Evolutionary conservation across 2,113 vertebrate genomes (phyloP).

Genomic region (Pelodiscus sinensis): DNA sequence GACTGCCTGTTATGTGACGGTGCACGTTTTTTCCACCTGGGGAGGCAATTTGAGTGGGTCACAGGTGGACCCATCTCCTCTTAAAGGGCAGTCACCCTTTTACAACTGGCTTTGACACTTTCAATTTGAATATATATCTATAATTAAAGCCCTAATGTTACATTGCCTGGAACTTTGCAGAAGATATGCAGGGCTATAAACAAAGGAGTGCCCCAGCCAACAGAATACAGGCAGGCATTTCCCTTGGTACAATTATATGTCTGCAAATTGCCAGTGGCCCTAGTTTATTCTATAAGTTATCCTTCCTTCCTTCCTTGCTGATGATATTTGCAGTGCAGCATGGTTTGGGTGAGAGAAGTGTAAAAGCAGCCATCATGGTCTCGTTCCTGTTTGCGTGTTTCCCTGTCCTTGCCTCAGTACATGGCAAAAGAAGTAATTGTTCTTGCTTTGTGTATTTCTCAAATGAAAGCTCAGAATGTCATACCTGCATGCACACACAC

Average conservation of each 20-base stretch:
- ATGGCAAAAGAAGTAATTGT: neutral
- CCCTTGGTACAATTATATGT: neutral
- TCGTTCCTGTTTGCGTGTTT: neutral
- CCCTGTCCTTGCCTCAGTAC: neutral
- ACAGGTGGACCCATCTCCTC: neutral
- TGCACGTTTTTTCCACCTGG: neutral
- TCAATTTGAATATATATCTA: too few relatives aligned
- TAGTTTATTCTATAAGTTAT: neutral
- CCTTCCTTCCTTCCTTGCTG: neutral
- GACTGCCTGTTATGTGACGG: neutral
- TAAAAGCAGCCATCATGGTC: neutral
- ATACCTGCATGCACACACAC: neutral
- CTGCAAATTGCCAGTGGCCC: neutral
- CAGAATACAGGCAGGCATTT: neutral
- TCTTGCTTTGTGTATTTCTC: constrained; percentile 7
- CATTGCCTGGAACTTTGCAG: neutral
- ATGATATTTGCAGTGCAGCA: neutral
- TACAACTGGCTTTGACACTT: neutral
- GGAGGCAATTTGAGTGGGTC: neutral
- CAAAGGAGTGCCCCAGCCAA: neutral
- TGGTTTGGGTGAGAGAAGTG: neutral
- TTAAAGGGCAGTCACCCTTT: neutral
- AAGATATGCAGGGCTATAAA: neutral
- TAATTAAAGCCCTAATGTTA: accelerated
- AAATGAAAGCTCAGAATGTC: constrained; percentile 14